Evolutionary conservation across 2,888 invertebrate genomes (phyloP).

Genomic region (Chloromyia formosa): DNA sequence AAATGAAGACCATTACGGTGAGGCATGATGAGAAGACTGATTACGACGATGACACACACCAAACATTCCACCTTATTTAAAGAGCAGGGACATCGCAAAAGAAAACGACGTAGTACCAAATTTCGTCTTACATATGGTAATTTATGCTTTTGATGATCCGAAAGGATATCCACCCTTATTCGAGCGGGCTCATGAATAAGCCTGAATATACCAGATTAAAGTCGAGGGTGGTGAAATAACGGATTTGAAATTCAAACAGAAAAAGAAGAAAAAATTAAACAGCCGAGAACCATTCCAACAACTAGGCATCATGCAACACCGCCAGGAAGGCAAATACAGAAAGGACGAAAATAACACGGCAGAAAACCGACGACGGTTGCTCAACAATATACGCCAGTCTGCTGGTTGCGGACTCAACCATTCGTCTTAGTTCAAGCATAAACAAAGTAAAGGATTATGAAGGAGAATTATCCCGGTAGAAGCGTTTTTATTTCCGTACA

Average conservation of each 20-base stretch:
- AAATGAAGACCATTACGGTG: not conserved
- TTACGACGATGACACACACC: not conserved
- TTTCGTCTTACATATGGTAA: constrained; percentile 47
- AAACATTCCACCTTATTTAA: not conserved
- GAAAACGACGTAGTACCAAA: constrained; percentile 42
- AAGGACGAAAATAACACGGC: not conserved
- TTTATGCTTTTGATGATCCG: constrained; percentile 48
- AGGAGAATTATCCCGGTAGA: constrained; percentile 32
- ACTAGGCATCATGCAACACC: not conserved
- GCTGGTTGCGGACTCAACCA: not conserved
- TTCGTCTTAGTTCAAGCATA: constrained; percentile 28
- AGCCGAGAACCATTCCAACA: not conserved
- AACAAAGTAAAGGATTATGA: constrained; percentile 25
- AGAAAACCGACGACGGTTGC: not conserved
- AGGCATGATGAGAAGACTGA: not conserved
- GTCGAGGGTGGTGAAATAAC: not conserved
- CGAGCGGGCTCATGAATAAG: not conserved
- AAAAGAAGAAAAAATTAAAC: not conserved
- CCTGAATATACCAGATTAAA: not conserved
- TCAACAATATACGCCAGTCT: constrained; percentile 1
- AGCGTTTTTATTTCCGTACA: not conserved
- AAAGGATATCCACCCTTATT: constrained; percentile 35
- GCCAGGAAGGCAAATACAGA: not conserved
- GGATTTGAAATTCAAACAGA: constrained; percentile 1
- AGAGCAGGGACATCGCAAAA: constrained; percentile 7